A percentile compares a stretch with the other conserved stretches of the same genome.
phyloP scores from a whole-genome alignment of 1,140 invertebrate genomes.

The Charaxes varanes region DNA sequence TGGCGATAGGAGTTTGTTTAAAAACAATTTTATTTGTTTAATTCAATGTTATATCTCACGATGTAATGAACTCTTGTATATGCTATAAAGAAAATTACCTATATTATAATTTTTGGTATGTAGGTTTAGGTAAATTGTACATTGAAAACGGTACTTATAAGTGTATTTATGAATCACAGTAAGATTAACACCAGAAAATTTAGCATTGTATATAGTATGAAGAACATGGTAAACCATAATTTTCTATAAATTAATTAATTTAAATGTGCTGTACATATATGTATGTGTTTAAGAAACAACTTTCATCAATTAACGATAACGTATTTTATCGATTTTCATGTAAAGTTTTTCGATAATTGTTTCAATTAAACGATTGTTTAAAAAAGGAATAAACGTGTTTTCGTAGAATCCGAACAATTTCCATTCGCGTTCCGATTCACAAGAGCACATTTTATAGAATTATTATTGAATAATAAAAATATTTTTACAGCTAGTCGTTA shows the following conservation, averaged over 20 bases:
- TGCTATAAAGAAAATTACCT: conserved; percentile 53
- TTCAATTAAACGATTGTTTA: too few relatives aligned
- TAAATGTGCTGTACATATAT: conserved; percentile 60
- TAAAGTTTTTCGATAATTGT: neutral
- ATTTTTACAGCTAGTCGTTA: conserved; percentile 69
- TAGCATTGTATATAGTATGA: conserved; percentile 68
- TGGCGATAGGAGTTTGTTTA: conserved; percentile 36
- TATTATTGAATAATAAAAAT: conserved; percentile 27
- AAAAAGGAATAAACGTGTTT: too few relatives aligned
- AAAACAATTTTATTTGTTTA: conserved; percentile 28
- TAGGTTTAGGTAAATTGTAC: conserved; percentile 66
- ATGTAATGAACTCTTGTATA: conserved; percentile 44
- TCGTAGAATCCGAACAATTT: conserved; percentile 6
- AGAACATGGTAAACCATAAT: conserved; percentile 49
- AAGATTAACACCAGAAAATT: conserved; percentile 70
- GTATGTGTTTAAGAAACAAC: conserved; percentile 29
- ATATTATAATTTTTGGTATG: conserved; percentile 55
- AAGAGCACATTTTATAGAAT: conserved; percentile 12
- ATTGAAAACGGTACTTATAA: conserved; percentile 63
- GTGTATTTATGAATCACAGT: conserved; percentile 71
- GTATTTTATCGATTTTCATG: conserved; percentile 13
- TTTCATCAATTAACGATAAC: conserved; percentile 13
- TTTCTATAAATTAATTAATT: conserved; percentile 50
- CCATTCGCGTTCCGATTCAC: too few relatives aligned
- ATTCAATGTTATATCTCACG: conserved; percentile 33